Base-by-base conservation (phyloP, 2,888 invertebrate genomes). In the Chalcis sispes region DNA sequence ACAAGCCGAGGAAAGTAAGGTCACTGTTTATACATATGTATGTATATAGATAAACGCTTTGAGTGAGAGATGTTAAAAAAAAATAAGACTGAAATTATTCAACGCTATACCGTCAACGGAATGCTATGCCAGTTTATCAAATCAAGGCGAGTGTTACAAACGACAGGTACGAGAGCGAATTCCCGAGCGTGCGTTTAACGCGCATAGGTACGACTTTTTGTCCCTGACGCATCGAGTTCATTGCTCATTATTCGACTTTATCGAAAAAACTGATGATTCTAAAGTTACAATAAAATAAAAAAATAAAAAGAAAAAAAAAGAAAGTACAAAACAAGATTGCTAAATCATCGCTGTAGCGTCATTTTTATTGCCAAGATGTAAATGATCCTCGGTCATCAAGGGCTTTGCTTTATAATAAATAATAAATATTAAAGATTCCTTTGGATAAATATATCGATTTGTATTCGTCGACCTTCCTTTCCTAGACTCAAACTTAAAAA, bases 71-170 rank as follows among this genome's bases (percentile, higher is more conserved):
- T 7, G 18, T 1, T 32, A 32, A 5, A 32, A 29, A 36, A 23
- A 67, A 42, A 56, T 46, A 48, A 72, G 32, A 46, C 20, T 18
- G 40, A 50, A 40, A 65, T 72, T 72, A 66, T 58, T 65, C 56
- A 58, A 65, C 48, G 36, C 62, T 56, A 74, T 74, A 54, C 67
- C 69, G 59, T 75, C 62, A 64, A 64, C 56, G 13, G 58, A 70
- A 40, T 18, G 50, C 69, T 58, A 48, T 64, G 64, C 23, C 48
- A 50, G n/a, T 69, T 73, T 69, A 74, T 75, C 62, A 62, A 75
- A 56, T 48, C 48, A 50, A 59, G 62, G 61, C 36, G 66, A 73
- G 59, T 59, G 42, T 36, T 18, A 8, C 13, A 27, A 1, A 25
- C 20, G 5, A 72, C 20, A 72, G 40, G 61, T 46, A 56, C 20